These are phyloP conservation scores for Halcyon malimbica DNA, from an alignment of 2,113 vertebrate species.

Conservation along the genomic window DNA sequence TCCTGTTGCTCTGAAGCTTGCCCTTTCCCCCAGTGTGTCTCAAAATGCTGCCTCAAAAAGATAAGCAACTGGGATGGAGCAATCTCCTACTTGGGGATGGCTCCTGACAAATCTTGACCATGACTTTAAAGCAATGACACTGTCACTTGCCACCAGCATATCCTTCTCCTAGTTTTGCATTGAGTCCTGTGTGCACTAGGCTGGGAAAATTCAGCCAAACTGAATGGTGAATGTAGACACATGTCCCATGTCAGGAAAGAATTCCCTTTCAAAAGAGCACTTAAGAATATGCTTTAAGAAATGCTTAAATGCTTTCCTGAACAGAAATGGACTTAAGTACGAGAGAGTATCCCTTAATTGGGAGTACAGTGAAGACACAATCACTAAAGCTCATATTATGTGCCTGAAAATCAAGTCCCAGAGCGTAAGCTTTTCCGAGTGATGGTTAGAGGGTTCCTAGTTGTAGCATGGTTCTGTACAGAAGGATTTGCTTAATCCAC, in stretches of 20 bases:
- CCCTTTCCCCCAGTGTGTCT: neutral
- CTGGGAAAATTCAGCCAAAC: neutral
- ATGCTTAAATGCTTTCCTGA: constrained; percentile 60
- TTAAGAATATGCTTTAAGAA: constrained; percentile 43
- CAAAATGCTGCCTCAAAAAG: neutral
- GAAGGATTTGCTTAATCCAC: constrained; percentile 71
- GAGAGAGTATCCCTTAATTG: constrained; percentile 44
- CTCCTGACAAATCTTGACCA: neutral
- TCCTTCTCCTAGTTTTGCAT: neutral
- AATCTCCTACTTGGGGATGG: neutral
- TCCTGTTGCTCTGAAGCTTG: neutral
- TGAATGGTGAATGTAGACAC: neutral
- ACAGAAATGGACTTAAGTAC: constrained; percentile 59
- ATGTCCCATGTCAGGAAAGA: neutral
- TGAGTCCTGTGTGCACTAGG: neutral
- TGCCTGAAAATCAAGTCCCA: constrained; percentile 60
- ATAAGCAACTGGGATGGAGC: neutral
- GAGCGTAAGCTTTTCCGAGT: constrained; percentile 41
- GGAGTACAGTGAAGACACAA: constrained; percentile 44
- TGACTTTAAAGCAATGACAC: neutral
- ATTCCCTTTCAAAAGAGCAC: constrained; percentile 4
- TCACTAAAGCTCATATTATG: constrained; percentile 61
- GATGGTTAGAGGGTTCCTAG: constrained; percentile 68
- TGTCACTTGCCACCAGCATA: neutral
- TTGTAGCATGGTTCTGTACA: constrained; percentile 63